Base-by-base conservation (phyloP, 2,113 vertebrate genomes). In the Vireo altiloquus region DNA sequence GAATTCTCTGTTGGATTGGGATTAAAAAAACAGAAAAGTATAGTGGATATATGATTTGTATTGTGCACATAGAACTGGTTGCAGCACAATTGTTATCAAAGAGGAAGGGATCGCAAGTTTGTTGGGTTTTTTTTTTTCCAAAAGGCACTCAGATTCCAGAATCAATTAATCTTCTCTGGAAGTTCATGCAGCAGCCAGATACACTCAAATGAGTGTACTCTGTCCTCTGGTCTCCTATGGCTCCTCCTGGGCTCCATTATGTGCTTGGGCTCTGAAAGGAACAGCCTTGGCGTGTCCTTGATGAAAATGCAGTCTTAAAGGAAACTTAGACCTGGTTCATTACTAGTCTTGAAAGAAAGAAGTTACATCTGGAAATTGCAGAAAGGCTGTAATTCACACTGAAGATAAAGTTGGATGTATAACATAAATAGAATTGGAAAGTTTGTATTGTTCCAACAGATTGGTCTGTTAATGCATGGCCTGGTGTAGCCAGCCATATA, bases 371-470 rank as follows among this genome's bases (percentile, higher is more conserved):
- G 91, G 82, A 91, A 93, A 88, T 24, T 89, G 50, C 82, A 94
- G 47, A 91, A 80, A 86, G 76, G 35, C 15, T 49, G 42, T 79
- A 94, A 95, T 77, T 82, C 68, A 90, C 52, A 35, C 13, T 57
- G 56, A 80, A 96, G 94, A 95, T 90, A 94, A 96, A 70, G 52
- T 20, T 87, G 68, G 80, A 92, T 64, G 49, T 69, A 15, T 76
- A 89, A 87, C 9, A 54, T 95, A 94, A 96, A 95, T 50, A 92
- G 53, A 91, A 91, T 61, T 57, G 83, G 77, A 92, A 95, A 70
- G 66, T 69, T 83, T 89, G 79, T 71, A 52, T 86, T 93, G 52
- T 52, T 95, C 89, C 92, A 90, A 79, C 64, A 92, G 68, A 87
- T 54, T 69, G 40, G 31, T 78, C 56, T 87, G n/a, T 46, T 96